Percentiles rank a stretch among this genome's conserved stretches.
phyloP scores from a whole-genome alignment of 2,797 vertebrate genomes.

The Ctenopoma kingsleyae region DNA sequence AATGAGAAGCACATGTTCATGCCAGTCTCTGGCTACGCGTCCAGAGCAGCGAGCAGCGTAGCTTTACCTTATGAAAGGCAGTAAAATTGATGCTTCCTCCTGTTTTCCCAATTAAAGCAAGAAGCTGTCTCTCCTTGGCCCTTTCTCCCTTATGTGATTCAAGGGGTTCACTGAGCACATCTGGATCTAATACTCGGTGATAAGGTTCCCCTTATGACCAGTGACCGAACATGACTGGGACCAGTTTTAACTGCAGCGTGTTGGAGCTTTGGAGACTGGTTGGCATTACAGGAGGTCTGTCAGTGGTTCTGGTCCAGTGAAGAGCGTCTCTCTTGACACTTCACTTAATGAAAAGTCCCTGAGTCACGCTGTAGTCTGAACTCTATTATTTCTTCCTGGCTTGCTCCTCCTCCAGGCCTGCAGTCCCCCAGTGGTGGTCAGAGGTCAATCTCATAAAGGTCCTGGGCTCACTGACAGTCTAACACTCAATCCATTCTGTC shows the following conservation, averaged over 20 bases:
- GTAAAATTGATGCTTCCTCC: slow-evolving; percentile 98
- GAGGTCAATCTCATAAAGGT: slow-evolving; percentile 74
- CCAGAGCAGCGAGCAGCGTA: slow-evolving; percentile 79
- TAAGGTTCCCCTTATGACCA: slow-evolving; percentile 88
- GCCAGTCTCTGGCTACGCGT: slow-evolving; percentile 79
- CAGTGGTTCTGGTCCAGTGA: slow-evolving; percentile 63
- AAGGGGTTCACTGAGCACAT: slow-evolving; percentile 87
- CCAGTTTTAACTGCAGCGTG: slow-evolving; percentile 55
- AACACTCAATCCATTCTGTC: slow-evolving; percentile 57
- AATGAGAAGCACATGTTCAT: slow-evolving; percentile 94
- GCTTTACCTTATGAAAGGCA: slow-evolving; percentile 96
- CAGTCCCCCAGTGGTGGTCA: slow-evolving; percentile 38
- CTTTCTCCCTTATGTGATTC: slow-evolving; percentile 67
- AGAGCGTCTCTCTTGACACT: slow-evolving; percentile 66
- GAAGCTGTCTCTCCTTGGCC: slow-evolving; percentile 79
- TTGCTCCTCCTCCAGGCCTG: slow-evolving; percentile 41
- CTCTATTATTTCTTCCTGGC: slow-evolving; percentile 44
- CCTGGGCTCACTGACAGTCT: slow-evolving; percentile 55
- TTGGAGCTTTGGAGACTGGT: slow-evolving; percentile 30
- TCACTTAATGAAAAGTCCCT: slow-evolving; percentile 70
- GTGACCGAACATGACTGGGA: slow-evolving; percentile 74
- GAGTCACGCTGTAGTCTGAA: slow-evolving; percentile 62
- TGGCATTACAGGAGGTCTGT: slow-evolving; percentile 55
- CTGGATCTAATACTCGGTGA: slow-evolving; percentile 90
- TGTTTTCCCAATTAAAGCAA: slow-evolving; percentile 95